These are phyloP conservation scores for Apodemia mormo DNA, from an alignment of 2,888 invertebrate genomes.

Conservation along the genomic window DNA sequence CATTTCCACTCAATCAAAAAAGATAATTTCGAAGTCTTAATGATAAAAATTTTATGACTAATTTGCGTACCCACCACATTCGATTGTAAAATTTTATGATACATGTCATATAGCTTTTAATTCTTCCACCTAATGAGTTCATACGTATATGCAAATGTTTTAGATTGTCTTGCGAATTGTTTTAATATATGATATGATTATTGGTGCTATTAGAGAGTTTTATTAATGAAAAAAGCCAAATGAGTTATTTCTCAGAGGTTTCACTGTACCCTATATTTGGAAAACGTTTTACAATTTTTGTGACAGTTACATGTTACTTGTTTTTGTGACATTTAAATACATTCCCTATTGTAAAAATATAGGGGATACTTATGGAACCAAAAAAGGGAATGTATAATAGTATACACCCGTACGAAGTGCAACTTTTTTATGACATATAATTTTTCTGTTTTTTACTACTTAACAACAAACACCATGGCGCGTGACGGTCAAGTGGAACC, in stretches of 20 bases:
- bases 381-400: no score
- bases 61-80: slow-evolving; percentile 10
- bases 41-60: neutral
- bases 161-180: slow-evolving; percentile 31
- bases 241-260: neutral
- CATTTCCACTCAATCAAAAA: neutral
- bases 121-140: slow-evolving; percentile 27
- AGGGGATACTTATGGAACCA: no score
- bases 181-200: slow-evolving; percentile 25
- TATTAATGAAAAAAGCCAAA: neutral
- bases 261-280: neutral
- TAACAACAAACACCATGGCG: no score
- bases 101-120: slow-evolving; percentile 16
- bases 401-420: no score
- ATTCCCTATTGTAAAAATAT: no score
- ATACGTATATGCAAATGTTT: slow-evolving; percentile 33
- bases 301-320: no score
- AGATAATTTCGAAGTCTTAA: neutral
- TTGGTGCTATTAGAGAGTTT: neutral
- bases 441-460: no score
- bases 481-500: no score
- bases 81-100: slow-evolving; percentile 7
- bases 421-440: no score
- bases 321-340: no score
- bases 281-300: no score